A percentile compares a stretch with the other conserved stretches of the same genome.
Evolutionary conservation across 64 coral and sea anemone species (phyloP).

Genomic region (Trachythela sp.): DNA sequence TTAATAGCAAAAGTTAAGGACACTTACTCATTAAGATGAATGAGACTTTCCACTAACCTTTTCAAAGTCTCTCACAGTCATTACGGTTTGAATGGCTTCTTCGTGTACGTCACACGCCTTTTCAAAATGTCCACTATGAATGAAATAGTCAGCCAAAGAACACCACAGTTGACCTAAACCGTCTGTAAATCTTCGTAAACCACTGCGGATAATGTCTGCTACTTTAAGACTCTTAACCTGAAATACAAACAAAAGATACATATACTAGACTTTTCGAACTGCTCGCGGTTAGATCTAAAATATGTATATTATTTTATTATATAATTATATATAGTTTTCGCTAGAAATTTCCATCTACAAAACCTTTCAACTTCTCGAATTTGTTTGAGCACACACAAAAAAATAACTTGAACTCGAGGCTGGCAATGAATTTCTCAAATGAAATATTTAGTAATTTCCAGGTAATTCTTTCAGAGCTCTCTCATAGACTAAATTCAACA

Average conservation of each 20-base stretch:
- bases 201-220: constrained; percentile 90
- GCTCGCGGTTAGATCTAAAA: no score
- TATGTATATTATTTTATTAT: no score
- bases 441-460: no score
- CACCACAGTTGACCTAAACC: constrained; percentile 95
- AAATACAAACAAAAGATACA: neutral
- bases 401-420: no score
- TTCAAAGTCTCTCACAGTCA: constrained; percentile 98
- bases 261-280: no score
- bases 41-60: constrained; percentile 64
- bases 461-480: constrained; percentile 89
- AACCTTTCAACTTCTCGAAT: no score
- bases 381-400: no score
- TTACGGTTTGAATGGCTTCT: constrained; percentile 98
- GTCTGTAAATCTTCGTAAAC: constrained; percentile 86
- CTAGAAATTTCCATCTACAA: no score
- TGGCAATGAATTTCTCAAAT: no score
- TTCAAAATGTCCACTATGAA: constrained; percentile 98
- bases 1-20: no score
- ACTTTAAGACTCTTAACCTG: constrained; percentile 98
- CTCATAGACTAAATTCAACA: constrained; percentile 84
- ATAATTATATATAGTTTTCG: no score
- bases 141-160: constrained; percentile 92
- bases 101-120: constrained; percentile 97
- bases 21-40: no score